phyloP scores from a whole-genome alignment of 2,888 invertebrate genomes.

The Himalopsyche kuldschensis region DNA sequence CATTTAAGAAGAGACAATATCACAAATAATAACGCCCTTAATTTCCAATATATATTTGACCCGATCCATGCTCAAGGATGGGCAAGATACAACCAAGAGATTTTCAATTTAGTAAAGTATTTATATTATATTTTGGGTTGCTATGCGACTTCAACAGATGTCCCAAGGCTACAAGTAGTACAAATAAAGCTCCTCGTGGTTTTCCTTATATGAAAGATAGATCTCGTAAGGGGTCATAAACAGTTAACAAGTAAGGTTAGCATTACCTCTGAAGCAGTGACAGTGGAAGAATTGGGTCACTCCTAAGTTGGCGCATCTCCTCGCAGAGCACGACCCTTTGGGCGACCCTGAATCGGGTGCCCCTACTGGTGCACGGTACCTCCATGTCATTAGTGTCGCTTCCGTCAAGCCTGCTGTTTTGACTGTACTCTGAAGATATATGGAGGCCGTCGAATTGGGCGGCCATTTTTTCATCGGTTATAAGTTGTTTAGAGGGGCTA shows the following conservation, averaged over 20 bases:
- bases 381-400: conserved; percentile 16
- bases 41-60: too few relatives aligned
- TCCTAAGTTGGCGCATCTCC: conserved; percentile 66
- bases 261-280: conserved; percentile 61
- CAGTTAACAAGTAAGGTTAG: neutral
- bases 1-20: neutral
- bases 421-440: conserved; percentile 60
- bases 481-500: conserved; percentile 71
- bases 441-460: conserved; percentile 76
- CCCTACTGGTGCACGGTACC: conserved; percentile 43
- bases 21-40: too few relatives aligned
- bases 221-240: too few relatives aligned
- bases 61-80: too few relatives aligned
- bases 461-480: conserved; percentile 84
- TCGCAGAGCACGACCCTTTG: conserved; percentile 68
- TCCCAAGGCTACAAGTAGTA: too few relatives aligned
- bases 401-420: conserved; percentile 40
- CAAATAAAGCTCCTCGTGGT: too few relatives aligned
- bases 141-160: too few relatives aligned
- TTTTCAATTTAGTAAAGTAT: too few relatives aligned
- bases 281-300: conserved; percentile 69
- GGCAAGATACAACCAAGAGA: too few relatives aligned
- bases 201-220: too few relatives aligned
- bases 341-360: conserved; percentile 47
- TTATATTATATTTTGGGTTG: too few relatives aligned